Conservation (phyloP, 2,888 invertebrate species). For the Andrena dorsata region DNA sequence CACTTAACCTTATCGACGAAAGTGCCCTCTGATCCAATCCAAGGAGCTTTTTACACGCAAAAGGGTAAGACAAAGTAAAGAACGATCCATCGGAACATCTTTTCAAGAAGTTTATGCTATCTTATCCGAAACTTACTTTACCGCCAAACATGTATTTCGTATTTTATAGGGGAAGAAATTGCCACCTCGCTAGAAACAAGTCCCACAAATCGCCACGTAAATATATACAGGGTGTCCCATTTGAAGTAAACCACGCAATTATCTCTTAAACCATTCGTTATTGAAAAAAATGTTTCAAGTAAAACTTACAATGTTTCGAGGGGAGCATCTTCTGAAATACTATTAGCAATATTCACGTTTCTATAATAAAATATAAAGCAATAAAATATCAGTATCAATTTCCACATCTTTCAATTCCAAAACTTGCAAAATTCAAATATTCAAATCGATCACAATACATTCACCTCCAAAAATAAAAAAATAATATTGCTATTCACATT, state of each 20-base stretch:
- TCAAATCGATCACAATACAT: no score
- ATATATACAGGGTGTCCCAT: neutral
- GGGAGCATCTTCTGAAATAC: no score
- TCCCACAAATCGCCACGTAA: neutral
- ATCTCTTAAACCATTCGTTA: neutral
- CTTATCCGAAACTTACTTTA: neutral
- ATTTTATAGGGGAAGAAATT: neutral
- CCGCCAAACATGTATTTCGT: neutral
- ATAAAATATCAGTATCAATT: no score
- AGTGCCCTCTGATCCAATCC: no score
- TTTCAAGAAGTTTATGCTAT: neutral
- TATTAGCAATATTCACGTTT: no score
- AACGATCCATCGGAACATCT: neutral
- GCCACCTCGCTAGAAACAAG: neutral
- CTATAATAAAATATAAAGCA: no score
- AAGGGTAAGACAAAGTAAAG: neutral
- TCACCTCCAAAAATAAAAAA: no score
- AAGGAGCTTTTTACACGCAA: neutral
- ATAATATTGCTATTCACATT: no score
- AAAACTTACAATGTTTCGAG: no score
- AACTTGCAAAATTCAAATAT: no score
- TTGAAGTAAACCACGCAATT: constrained; percentile 2
- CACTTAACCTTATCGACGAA: no score
- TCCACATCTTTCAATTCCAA: no score
- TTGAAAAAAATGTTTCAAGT: neutral